Conservation (phyloP, 1,140 invertebrate species). For the Chironomus striatipennis region DNA sequence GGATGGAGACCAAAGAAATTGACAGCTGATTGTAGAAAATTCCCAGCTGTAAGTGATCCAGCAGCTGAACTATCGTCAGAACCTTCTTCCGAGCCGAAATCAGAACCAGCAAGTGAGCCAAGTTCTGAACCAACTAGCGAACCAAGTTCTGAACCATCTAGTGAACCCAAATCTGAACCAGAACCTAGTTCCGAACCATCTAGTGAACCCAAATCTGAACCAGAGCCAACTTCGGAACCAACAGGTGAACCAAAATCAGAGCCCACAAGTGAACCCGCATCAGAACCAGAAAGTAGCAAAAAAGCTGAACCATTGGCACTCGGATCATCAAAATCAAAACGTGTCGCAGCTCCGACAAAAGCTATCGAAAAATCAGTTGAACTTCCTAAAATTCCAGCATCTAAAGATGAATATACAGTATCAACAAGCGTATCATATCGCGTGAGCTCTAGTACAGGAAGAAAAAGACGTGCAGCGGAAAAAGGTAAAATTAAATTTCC, state of each 20-base stretch:
- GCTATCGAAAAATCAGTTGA: no score
- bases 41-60: slow-evolving; percentile 47
- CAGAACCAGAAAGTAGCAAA: slow-evolving; percentile 31
- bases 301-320: slow-evolving; percentile 3
- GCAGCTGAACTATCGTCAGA: slow-evolving; percentile 35
- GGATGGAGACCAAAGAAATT: slow-evolving; percentile 70
- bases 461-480: slow-evolving; percentile 32
- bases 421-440: slow-evolving; percentile 64
- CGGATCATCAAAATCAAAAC: slow-evolving; percentile 10
- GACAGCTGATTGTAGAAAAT: slow-evolving; percentile 64
- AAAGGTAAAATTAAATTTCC: slow-evolving; percentile 20
- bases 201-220: slow-evolving; percentile 37
- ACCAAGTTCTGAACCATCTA: slow-evolving; percentile 40
- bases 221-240: slow-evolving; percentile 43
- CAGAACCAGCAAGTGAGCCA: slow-evolving; percentile 38
- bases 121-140: slow-evolving; percentile 42
- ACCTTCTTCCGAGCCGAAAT: slow-evolving; percentile 34
- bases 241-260: slow-evolving; percentile 38
- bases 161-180: slow-evolving; percentile 39
- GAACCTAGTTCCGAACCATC: slow-evolving; percentile 42
- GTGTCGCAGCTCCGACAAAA: neutral
- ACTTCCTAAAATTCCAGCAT: neutral
- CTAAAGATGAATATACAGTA: slow-evolving; percentile 49
- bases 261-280: slow-evolving; percentile 32
- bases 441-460: slow-evolving; percentile 47